Conservation (phyloP, 2,888 invertebrate genomes). For the Pristionchus arcanus region DNA sequence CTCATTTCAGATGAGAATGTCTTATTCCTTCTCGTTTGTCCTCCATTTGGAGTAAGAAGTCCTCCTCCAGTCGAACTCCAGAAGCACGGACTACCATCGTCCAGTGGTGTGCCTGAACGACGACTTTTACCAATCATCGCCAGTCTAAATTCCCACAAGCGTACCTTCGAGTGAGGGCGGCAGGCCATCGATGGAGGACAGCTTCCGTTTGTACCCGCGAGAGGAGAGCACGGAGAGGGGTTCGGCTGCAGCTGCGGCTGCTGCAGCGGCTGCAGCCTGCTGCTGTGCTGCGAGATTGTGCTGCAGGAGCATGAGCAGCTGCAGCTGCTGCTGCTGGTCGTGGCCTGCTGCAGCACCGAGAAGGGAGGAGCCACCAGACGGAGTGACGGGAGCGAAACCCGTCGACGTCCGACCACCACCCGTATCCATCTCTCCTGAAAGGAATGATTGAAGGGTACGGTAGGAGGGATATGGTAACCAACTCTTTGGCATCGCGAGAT, state of each 20-base stretch:
- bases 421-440: slow-evolving; percentile 52
- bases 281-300: slow-evolving; percentile 39
- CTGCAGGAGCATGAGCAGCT: slow-evolving; percentile 46
- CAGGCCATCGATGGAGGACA: slow-evolving; percentile 43
- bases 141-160: background rate
- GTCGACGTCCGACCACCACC: background rate
- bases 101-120: slow-evolving; percentile 43
- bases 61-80: background rate
- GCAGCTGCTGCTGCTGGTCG: slow-evolving; percentile 27
- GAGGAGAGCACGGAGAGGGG: slow-evolving; percentile 20
- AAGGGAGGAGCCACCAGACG: background rate
- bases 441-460: slow-evolving; percentile 8
- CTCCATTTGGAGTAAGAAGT: slow-evolving; percentile 29
- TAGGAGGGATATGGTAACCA: background rate
- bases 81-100: slow-evolving; percentile 38
- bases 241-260: background rate
- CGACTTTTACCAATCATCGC: background rate
- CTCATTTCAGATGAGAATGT: slow-evolving; percentile 55
- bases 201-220: slow-evolving; percentile 55
- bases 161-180: slow-evolving; percentile 41
- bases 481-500: slow-evolving; percentile 29
- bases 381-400: slow-evolving; percentile 17
- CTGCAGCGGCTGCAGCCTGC: slow-evolving; percentile 24
- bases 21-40: slow-evolving; percentile 49
- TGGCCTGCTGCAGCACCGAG: background rate